These are phyloP conservation scores for Zoanthus sansibaricus DNA, from an alignment of 92 coral and sea anemone species.

Conservation along the genomic window DNA sequence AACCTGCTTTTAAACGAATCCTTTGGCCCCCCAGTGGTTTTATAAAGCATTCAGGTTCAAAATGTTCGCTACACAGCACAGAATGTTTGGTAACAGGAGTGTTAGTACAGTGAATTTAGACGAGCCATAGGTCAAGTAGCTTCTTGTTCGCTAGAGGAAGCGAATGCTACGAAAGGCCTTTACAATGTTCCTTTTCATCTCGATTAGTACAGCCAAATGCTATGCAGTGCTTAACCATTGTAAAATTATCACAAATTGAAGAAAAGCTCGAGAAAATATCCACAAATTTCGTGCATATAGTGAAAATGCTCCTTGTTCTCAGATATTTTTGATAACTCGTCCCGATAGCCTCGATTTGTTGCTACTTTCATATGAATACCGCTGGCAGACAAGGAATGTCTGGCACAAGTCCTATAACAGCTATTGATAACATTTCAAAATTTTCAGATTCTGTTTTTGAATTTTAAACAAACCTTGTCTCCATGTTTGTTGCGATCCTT, in stretches of 20 bases:
- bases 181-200: not conserved
- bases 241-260: not conserved
- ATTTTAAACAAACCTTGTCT: conserved; percentile 50
- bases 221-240: not conserved
- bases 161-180: not conserved
- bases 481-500: conserved; percentile 48
- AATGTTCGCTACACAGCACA: not conserved
- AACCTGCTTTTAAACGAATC: conserved; percentile 11
- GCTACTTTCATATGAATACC: not conserved
- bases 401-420: not conserved
- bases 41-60: not conserved
- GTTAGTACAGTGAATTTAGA: not conserved
- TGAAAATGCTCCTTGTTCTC: not conserved
- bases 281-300: not conserved
- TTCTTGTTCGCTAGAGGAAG: not conserved
- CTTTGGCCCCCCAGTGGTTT: conserved; percentile 14
- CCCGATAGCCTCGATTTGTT: not conserved
- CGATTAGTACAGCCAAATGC: conserved; percentile 7
- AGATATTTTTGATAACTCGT: not conserved
- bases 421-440: conserved; percentile 47
- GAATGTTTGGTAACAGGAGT: conserved; percentile 9
- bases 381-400: not conserved
- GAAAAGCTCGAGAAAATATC: not conserved
- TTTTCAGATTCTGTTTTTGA: conserved; percentile 15
- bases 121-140: not conserved